Percentiles rank a stretch among this genome's conserved stretches.
Conservation (phyloP, 2,797 vertebrate species). For the Phoebastria nigripes region DNA sequence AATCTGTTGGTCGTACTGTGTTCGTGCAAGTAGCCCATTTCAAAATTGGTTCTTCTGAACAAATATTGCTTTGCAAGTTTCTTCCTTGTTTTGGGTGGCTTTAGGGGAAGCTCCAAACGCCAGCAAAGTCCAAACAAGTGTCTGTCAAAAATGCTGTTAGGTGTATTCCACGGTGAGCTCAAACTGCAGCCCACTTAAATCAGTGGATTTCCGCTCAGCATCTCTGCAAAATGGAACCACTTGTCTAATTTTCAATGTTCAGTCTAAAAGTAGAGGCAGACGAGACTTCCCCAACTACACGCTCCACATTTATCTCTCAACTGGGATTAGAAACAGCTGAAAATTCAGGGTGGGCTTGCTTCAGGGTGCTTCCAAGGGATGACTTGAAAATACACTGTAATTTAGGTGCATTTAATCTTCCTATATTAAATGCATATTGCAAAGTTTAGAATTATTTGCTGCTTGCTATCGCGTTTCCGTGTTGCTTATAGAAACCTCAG, state of each 20-base stretch:
- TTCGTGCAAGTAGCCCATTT: background rate
- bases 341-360: slow-evolving; percentile 43
- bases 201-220: background rate
- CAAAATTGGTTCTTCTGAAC: background rate
- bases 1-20: background rate
- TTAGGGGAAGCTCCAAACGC: background rate
- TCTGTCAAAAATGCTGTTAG: background rate
- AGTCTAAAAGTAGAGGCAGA: background rate
- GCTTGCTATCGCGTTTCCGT: background rate
- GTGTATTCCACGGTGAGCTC: background rate
- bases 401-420: slow-evolving; percentile 51
- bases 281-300: slow-evolving; percentile 19
- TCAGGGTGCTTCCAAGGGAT: slow-evolving; percentile 35
- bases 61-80: background rate
- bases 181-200: background rate
- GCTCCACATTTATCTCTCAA: slow-evolving; percentile 10
- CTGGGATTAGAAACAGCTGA: slow-evolving; percentile 50
- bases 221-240: background rate
- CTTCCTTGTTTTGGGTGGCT: background rate
- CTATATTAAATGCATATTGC: slow-evolving; percentile 43
- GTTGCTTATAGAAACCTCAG: slow-evolving; percentile 2
- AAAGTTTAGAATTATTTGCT: slow-evolving; percentile 22
- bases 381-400: slow-evolving; percentile 8
- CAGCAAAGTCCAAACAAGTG: background rate
- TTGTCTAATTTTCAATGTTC: background rate